Evolutionary conservation across 2,797 vertebrate species (phyloP).

Genomic region (Coilia nasus): DNA sequence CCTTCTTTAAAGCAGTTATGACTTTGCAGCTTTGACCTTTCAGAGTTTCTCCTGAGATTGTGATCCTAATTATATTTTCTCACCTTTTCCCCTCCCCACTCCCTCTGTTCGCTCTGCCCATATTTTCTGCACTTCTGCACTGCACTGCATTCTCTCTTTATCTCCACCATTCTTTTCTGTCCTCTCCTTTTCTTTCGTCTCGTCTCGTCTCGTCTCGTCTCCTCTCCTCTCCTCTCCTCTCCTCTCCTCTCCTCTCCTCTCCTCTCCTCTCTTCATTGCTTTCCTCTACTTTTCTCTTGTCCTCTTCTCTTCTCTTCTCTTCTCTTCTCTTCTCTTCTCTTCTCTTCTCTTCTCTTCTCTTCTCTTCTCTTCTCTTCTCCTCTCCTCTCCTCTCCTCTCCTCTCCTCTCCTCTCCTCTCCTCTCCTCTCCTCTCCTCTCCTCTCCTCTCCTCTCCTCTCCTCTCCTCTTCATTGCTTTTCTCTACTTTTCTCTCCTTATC

Average conservation of each 20-base stretch:
- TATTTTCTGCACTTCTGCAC: too few relatives aligned
- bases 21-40: not conserved
- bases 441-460: not conserved
- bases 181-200: too few relatives aligned
- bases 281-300: too few relatives aligned
- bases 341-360: too few relatives aligned
- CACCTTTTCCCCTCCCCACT: not conserved
- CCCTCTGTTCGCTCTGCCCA: not conserved
- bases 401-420: not conserved
- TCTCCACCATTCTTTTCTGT: too few relatives aligned
- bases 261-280: too few relatives aligned
- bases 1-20: not conserved
- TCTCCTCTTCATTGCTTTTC: not conserved
- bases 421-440: too few relatives aligned
- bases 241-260: too few relatives aligned
- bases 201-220: too few relatives aligned
- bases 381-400: not conserved
- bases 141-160: too few relatives aligned
- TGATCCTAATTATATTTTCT: slow-evolving; percentile 7
- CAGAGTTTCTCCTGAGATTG: not conserved
- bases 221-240: too few relatives aligned
- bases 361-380: not conserved
- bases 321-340: not conserved
- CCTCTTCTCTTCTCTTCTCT: too few relatives aligned
- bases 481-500: not conserved